Percentiles rank a stretch among this genome's conserved stretches.
phyloP scores from a whole-genome alignment of 2,888 invertebrate species.

The Hedychridium roseum region DNA sequence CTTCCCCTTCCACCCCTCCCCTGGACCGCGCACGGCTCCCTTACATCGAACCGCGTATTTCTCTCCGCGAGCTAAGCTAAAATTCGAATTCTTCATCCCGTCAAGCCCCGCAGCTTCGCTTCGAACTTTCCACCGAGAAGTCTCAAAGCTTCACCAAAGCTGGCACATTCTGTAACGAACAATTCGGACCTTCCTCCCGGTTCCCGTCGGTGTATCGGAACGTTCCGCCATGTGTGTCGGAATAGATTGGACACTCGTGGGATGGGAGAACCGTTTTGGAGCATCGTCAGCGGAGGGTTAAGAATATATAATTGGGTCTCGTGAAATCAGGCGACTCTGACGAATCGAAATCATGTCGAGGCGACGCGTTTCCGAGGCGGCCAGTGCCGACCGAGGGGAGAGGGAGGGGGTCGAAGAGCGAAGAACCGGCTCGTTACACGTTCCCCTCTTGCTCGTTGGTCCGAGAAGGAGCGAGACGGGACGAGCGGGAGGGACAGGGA shows the following conservation, averaged over 20 bases:
- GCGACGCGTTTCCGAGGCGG: slow-evolving; percentile 1
- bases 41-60: slow-evolving; percentile 13
- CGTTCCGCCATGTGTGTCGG: too few relatives aligned
- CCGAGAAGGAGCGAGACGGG: slow-evolving; percentile 16
- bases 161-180: too few relatives aligned
- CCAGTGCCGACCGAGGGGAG: not conserved
- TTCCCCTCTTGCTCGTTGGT: not conserved
- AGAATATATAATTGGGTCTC: too few relatives aligned
- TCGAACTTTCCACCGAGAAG: not conserved
- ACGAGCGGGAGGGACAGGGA: slow-evolving; percentile 19
- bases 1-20: slow-evolving; percentile 15
- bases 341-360: slow-evolving; percentile 15
- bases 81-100: too few relatives aligned
- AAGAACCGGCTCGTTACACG: not conserved
- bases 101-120: not conserved
- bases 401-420: not conserved
- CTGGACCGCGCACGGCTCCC: slow-evolving; percentile 13
- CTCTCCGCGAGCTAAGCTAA: too few relatives aligned
- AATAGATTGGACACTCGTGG: too few relatives aligned
- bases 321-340: slow-evolving; percentile 12
- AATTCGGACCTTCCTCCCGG: too few relatives aligned
- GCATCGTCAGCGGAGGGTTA: too few relatives aligned
- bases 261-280: too few relatives aligned
- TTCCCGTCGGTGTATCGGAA: too few relatives aligned
- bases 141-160: not conserved